Evolutionary conservation across 1,140 invertebrate genomes (phyloP), one percentile per base, ranked within the genome.

Genomic region (Dysdera silvatica): DNA sequence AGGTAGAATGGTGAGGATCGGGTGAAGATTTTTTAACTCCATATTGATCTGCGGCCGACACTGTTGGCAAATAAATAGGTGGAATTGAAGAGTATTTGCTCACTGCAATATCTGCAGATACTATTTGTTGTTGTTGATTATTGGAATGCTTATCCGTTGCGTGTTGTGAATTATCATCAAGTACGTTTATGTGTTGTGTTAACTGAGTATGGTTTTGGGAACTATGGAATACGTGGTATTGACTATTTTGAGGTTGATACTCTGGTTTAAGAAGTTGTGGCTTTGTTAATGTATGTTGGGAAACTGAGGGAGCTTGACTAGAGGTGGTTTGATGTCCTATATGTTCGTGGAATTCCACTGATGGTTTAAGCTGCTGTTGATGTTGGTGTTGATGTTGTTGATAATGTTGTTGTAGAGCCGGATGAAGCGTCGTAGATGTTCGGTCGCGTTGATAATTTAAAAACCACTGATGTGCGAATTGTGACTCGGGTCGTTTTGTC

Each of bases 21-120:
- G 51, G 26, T 2, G 53, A 14, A 40, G 55, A 32, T 18, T 49
- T 7, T 26, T 5, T n/a, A n/a, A 14, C 35, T 6, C 31, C 31
- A 23, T 63, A 63, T 4, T 43, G 43, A n/a, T 56, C 61, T 1
- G 53, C 52, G 14, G 52, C 49, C 16, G 61, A 63, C 26, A 41
- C 61, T 63, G 61, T 49, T n/a, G 61, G 24, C 26, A 63, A 49
- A 55, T 43, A 55, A 63, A 53, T 26, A 61, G 54, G 54, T 14
- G 14, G 8, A 47, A 33, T 45, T 33, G 37, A 24, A 54, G n/a
- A 7, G 24, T 54, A 40, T 33, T 18, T 32, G 2, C 29, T 20
- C 2, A 23, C 8, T 10, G n/a, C 16, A 7, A 4, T n/a, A 43
- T 45, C 41, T 8, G 1, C n/a, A n/a, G 18, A 8, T 7, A 20